These are phyloP conservation scores for Cynaeus angustus DNA, from an alignment of 2,888 invertebrate genomes.

Conservation along the genomic window DNA sequence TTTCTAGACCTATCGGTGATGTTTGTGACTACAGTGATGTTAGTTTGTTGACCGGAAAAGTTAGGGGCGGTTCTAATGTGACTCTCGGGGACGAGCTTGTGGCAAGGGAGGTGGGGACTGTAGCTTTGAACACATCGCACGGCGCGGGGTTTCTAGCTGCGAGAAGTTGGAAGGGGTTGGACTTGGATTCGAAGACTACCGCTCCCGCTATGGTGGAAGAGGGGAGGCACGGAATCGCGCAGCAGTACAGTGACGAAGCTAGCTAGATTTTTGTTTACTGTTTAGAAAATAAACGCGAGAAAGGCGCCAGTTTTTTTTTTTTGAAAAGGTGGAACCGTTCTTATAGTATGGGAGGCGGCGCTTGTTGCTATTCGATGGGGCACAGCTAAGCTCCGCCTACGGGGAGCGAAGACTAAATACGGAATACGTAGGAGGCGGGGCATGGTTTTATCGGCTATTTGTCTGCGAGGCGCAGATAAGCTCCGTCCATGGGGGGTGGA, in stretches of 20 bases:
- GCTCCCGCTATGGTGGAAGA: constrained; percentile 79
- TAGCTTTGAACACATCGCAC: constrained; percentile 73
- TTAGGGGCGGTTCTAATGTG: constrained; percentile 53
- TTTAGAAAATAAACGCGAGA: background rate
- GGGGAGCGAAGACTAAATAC: too few species aligned
- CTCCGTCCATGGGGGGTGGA: too few species aligned
- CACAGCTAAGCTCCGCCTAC: too few species aligned
- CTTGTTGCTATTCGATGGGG: too few species aligned
- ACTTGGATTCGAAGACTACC: constrained; percentile 85
- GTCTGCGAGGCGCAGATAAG: too few species aligned
- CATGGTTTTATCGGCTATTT: too few species aligned
- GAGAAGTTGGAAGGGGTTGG: constrained; percentile 90
- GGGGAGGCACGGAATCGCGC: constrained; percentile 86
- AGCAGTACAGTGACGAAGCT: constrained; percentile 78
- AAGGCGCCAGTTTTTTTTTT: too few species aligned
- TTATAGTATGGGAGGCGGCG: constrained; percentile 68
- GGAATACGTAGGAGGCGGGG: too few species aligned
- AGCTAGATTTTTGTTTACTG: background rate
- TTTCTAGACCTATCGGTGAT: constrained; percentile 68
- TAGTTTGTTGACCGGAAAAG: constrained; percentile 83
- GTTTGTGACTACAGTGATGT: constrained; percentile 74
- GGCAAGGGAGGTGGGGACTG: constrained; percentile 70
- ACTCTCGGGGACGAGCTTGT: constrained; percentile 56
- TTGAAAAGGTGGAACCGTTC: too few species aligned
- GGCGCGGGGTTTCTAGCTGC: constrained; percentile 79